These are phyloP conservation scores for Meganola albula DNA, from an alignment of 2,888 invertebrate genomes.

Conservation along the genomic window DNA sequence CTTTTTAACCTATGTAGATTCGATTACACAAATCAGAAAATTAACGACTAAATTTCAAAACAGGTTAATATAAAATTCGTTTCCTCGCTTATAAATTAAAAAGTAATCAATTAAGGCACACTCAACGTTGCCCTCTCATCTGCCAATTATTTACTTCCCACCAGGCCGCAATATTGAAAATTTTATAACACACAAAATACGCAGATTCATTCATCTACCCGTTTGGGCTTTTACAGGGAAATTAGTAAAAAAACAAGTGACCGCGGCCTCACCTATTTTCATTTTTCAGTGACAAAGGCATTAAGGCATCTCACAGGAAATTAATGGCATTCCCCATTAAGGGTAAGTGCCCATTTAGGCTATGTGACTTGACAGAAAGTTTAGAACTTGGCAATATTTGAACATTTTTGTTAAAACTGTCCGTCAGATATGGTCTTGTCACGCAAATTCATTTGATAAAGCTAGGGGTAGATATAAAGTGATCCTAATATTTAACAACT, in stretches of 20 bases:
- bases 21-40: no score
- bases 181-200: constrained; percentile 24
- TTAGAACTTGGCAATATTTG: constrained; percentile 38
- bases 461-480: no score
- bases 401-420: constrained; percentile 35
- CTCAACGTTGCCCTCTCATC: no score
- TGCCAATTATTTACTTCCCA: no score
- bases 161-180: constrained; percentile 27
- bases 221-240: constrained; percentile 23
- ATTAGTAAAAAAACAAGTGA: constrained; percentile 35
- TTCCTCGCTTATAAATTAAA: no score
- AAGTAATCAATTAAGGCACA: no score
- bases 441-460: constrained; percentile 16
- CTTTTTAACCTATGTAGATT: no score
- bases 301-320: constrained; percentile 59
- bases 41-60: no score
- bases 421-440: constrained; percentile 23
- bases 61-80: no score
- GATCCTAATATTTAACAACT: no score
- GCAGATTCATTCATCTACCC: constrained; percentile 32
- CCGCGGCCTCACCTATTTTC: constrained; percentile 34
- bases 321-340: constrained; percentile 62
- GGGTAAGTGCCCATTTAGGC: constrained; percentile 64
- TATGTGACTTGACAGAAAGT: constrained; percentile 62
- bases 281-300: constrained; percentile 56